phyloP scores from a whole-genome alignment of 2,113 vertebrate genomes.

The Prietella phreatophila region DNA sequence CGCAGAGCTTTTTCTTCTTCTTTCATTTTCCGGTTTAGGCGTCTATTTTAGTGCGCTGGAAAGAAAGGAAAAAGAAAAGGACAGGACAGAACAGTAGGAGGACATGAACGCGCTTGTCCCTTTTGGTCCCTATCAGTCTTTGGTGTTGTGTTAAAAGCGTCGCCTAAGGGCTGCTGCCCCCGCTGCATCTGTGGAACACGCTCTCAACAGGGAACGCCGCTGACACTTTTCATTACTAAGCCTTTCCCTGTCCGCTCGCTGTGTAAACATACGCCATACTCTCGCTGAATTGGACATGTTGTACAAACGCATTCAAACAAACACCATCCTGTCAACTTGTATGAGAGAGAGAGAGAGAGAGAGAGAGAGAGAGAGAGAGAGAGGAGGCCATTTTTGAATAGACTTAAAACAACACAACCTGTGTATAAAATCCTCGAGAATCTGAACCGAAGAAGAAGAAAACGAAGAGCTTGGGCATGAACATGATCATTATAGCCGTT shows the following conservation, averaged over 20 bases:
- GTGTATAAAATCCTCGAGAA: background rate
- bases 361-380: too few relatives aligned
- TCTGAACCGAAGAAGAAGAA: too few relatives aligned
- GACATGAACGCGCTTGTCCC: background rate
- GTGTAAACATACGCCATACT: slow-evolving; percentile 3
- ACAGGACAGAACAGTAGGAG: background rate
- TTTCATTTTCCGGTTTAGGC: background rate
- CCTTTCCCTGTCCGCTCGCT: background rate
- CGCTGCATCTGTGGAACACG: slow-evolving; percentile 13
- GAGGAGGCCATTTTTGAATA: background rate
- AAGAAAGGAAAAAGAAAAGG: background rate
- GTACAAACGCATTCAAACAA: background rate
- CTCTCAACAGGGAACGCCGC: background rate
- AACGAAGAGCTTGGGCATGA: background rate
- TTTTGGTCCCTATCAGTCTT: slow-evolving; percentile 4
- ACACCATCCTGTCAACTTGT: background rate
- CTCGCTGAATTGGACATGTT: background rate
- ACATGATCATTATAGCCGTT: background rate
- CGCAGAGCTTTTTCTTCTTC: too few relatives aligned
- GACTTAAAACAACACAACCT: too few relatives aligned
- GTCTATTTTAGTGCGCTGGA: background rate
- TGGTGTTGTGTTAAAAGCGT: slow-evolving; percentile 23
- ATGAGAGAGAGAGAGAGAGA: background rate
- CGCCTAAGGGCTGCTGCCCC: background rate
- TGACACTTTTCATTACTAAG: slow-evolving; percentile 4